Conservation (phyloP, 2,113 vertebrate genomes). For the Acanthisitta chloris region DNA sequence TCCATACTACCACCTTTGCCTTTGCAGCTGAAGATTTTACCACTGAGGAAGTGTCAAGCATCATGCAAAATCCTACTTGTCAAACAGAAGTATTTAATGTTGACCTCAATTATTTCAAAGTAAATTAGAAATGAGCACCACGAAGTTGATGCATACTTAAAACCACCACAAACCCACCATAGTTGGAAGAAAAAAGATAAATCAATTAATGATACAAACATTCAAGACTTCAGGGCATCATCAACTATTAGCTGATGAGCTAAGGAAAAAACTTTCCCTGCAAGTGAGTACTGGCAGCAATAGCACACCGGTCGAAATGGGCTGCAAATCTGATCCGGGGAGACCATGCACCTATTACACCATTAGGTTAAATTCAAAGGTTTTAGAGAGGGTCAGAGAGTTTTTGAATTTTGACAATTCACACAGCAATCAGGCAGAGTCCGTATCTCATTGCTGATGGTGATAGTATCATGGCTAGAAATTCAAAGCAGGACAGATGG, state of each 20-base stretch:
- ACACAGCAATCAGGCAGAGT: background rate
- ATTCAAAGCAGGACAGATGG: background rate
- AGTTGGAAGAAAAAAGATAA: background rate
- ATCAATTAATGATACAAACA: background rate
- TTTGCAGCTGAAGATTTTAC: background rate
- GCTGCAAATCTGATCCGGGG: background rate
- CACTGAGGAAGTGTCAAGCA: background rate
- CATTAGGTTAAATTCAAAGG: background rate
- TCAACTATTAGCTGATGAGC: background rate
- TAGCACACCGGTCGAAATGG: background rate
- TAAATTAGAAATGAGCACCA: background rate
- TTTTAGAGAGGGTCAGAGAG: background rate
- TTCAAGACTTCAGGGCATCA: background rate
- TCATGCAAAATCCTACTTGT: background rate
- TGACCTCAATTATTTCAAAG: background rate
- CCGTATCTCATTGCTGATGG: rapidly evolving
- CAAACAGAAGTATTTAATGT: background rate
- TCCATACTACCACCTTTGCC: background rate
- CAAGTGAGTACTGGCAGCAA: background rate
- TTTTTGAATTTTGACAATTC: background rate
- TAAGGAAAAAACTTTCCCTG: background rate
- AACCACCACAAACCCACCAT: background rate
- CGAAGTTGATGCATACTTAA: background rate
- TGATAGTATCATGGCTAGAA: background rate
- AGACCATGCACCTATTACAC: background rate